Base-by-base conservation (phyloP, 2,888 invertebrate genomes). In the Rhagium mordax region DNA sequence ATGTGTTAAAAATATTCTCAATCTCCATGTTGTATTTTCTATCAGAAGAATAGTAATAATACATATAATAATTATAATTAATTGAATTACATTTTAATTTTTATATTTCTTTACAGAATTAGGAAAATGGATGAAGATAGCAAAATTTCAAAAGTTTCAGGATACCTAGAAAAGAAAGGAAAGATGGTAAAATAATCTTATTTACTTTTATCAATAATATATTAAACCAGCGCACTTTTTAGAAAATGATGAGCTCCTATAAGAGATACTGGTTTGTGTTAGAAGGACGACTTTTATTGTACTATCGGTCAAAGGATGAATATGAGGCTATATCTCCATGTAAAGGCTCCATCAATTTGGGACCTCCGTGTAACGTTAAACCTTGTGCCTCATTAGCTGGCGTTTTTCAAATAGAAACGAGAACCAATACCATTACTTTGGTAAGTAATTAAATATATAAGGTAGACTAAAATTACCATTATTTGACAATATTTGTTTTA, bases 231-330 rank as follows among this genome's bases (percentile, higher is more conserved):
- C 33, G 53, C 27, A 49, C 29, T 74, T 85, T 84, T 64, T 72
- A 89, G 88, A 84, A 86, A 79, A 84, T 87, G 86, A 87, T 88
- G 70, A 84, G 87, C 47, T 86, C 88, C 1, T 91, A 90, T 89
- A 90, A 89, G 79, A 88, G 88, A 74, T 89, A 89, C 81, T 91
- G 90, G 90, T 91, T 90, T 77, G 90, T 90, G 0, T 81, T 91
- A 70, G 90, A 90, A 82, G 90, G 90, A 16, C 86, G 89, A 48
- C 84, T 90, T 13, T 84, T 90, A 48, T 84, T 90, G 1, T 90
- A 90, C 80, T 91, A 90, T 83, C 87, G 89, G 76, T 89, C 89
- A 1, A 89, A 90, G 80, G 85, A 87, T 41, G 90, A 90, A 74
- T 90, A 90, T 79, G 87, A 88, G 53, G 87, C 88, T 33, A 82